Evolutionary conservation across 2,888 invertebrate genomes (phyloP).

Genomic region (Drosophila dives): DNA sequence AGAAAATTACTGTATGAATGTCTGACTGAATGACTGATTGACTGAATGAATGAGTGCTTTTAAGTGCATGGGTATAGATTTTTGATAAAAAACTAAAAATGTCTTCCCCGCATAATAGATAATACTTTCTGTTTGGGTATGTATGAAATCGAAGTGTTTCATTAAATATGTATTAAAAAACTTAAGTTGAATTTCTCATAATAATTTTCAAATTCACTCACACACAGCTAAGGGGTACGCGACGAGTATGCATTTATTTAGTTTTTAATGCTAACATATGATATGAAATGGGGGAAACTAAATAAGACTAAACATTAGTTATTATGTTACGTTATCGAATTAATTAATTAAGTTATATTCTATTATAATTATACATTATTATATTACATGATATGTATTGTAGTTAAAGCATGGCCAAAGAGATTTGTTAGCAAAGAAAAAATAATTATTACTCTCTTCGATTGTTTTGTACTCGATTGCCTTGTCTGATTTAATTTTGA

Average conservation of each 20-base stretch:
- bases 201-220: slow-evolving; percentile 27
- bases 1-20: neutral
- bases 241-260: slow-evolving; percentile 47
- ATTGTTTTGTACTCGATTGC: slow-evolving; percentile 34
- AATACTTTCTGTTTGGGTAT: slow-evolving; percentile 37
- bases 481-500: slow-evolving; percentile 41
- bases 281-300: slow-evolving; percentile 50
- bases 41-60: neutral
- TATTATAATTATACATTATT: slow-evolving; percentile 32
- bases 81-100: slow-evolving; percentile 53
- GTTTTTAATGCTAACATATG: slow-evolving; percentile 49
- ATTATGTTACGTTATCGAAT: slow-evolving; percentile 42
- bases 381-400: slow-evolving; percentile 19
- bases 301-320: slow-evolving; percentile 56
- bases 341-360: slow-evolving; percentile 16
- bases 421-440: slow-evolving; percentile 59
- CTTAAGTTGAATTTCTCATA: slow-evolving; percentile 13
- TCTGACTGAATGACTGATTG: slow-evolving; percentile 2
- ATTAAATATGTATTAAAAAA: slow-evolving; percentile 4
- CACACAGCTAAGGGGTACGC: slow-evolving; percentile 15
- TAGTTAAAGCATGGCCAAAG: slow-evolving; percentile 60
- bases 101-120: slow-evolving; percentile 56
- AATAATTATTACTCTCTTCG: slow-evolving; percentile 36
- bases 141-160: slow-evolving; percentile 3
- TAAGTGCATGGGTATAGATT: slow-evolving; percentile 22